phyloP scores from a whole-genome alignment of 2,888 invertebrate genomes.

The Corbicula japonica region DNA sequence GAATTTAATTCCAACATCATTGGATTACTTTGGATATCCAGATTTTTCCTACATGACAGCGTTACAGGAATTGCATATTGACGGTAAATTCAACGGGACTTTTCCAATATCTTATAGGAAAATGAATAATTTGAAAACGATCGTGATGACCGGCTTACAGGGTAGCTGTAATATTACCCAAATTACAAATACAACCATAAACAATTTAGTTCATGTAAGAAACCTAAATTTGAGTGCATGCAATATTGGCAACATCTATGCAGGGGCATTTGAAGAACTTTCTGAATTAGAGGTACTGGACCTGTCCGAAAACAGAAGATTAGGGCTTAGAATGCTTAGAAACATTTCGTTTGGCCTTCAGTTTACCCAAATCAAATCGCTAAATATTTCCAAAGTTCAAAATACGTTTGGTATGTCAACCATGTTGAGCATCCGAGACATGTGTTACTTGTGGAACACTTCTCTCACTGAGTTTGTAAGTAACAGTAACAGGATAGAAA shows the following conservation, averaged over 20 bases:
- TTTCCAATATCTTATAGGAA: too few species aligned
- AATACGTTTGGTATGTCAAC: slow-evolving; percentile 45
- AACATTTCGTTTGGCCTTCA: slow-evolving; percentile 53
- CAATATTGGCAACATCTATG: slow-evolving; percentile 15
- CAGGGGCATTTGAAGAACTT: slow-evolving; percentile 22
- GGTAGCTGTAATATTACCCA: slow-evolving; percentile 11
- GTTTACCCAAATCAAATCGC: slow-evolving; percentile 34
- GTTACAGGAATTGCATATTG: too few species aligned
- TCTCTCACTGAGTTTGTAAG: slow-evolving; percentile 33
- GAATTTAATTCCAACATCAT: too few species aligned
- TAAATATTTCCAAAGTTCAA: slow-evolving; percentile 41
- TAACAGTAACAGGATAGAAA: slow-evolving; percentile 27
- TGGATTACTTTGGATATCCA: too few species aligned
- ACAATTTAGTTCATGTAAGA: slow-evolving; percentile 1
- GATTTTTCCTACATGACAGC: too few species aligned
- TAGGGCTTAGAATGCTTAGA: slow-evolving; percentile 33
- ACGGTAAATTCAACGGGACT: too few species aligned
- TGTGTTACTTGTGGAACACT: slow-evolving; percentile 52
- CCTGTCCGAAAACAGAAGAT: slow-evolving; percentile 38
- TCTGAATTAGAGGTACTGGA: slow-evolving; percentile 27
- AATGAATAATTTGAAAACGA: neutral
- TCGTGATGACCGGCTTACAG: slow-evolving; percentile 6
- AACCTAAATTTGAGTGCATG: slow-evolving; percentile 28
- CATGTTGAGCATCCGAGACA: slow-evolving; percentile 19
- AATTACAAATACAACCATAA: slow-evolving; percentile 21